A percentile compares a stretch with the other conserved stretches of the same genome.
Conservation (phyloP, 1,140 invertebrate genomes). For the Thaumetopoea pityocampa region DNA sequence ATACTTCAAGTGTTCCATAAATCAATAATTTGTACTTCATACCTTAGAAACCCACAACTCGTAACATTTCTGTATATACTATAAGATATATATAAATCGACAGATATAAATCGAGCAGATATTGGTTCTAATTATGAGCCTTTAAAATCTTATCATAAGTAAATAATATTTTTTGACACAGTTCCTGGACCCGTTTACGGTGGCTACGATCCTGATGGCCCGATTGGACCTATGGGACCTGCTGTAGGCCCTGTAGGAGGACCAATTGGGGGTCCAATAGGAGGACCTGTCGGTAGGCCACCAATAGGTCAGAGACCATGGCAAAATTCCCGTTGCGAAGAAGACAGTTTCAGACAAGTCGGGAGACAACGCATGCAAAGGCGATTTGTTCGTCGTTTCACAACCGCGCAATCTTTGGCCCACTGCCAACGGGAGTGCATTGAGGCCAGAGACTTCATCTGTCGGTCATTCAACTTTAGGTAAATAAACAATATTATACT, state of each 20-base stretch:
- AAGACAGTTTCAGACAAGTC: slow-evolving; percentile 88
- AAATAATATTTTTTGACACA: too few relatives aligned
- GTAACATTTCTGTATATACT: too few relatives aligned
- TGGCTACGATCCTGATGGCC: too few relatives aligned
- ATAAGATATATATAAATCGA: too few relatives aligned
- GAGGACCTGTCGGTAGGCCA: slow-evolving; percentile 50
- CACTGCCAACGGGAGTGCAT: slow-evolving; percentile 90
- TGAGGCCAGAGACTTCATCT: slow-evolving; percentile 90
- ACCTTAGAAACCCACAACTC: too few relatives aligned
- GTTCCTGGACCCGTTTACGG: slow-evolving; percentile 50
- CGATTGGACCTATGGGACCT: too few relatives aligned
- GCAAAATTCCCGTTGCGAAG: slow-evolving; percentile 80
- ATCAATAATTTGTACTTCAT: too few relatives aligned
- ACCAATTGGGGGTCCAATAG: slow-evolving; percentile 40
- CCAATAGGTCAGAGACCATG: slow-evolving; percentile 53
- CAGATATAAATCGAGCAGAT: too few relatives aligned
- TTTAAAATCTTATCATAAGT: too few relatives aligned
- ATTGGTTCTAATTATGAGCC: too few relatives aligned
- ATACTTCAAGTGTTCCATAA: too few relatives aligned
- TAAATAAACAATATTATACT: slow-evolving; percentile 32
- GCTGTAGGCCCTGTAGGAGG: slow-evolving; percentile 37
- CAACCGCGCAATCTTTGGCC: slow-evolving; percentile 82
- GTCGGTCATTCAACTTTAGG: slow-evolving; percentile 91
- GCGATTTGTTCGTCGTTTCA: slow-evolving; percentile 85
- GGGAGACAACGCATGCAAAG: slow-evolving; percentile 86